Percentiles rank a stretch among this genome's conserved stretches.
These are phyloP conservation scores for Lophura swinhoii DNA, from an alignment of 2,797 vertebrate genomes.

Conservation along the genomic window DNA sequence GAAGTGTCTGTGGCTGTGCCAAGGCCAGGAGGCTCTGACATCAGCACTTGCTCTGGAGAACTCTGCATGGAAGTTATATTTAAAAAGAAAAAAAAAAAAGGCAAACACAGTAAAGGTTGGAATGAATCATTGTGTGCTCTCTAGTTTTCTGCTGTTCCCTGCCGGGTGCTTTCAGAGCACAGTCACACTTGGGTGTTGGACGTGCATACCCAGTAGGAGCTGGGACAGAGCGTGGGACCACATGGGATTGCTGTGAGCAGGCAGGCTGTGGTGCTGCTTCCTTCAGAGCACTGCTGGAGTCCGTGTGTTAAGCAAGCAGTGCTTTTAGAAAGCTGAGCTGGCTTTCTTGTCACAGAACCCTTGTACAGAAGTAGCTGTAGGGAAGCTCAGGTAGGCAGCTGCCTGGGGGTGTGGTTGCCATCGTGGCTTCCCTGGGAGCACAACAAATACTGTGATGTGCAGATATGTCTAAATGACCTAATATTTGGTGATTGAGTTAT, in stretches of 20 bases:
- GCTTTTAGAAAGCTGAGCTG: background rate
- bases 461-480: background rate
- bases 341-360: background rate
- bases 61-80: slow-evolving; percentile 71
- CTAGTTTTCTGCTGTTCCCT: slow-evolving; percentile 20
- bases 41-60: slow-evolving; percentile 43
- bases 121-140: slow-evolving; percentile 48
- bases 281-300: background rate
- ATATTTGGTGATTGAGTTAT: background rate
- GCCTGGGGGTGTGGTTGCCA: background rate
- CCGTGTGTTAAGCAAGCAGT: background rate
- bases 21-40: background rate
- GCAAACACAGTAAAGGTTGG: slow-evolving; percentile 75
- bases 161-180: background rate
- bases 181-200: background rate
- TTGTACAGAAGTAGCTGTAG: background rate
- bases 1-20: slow-evolving; percentile 51
- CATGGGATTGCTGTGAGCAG: background rate
- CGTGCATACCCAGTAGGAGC: background rate
- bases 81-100: background rate
- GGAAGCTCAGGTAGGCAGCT: background rate
- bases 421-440: background rate
- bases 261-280: background rate
- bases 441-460: background rate
- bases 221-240: background rate